Base-by-base conservation (phyloP, 35 echinoderm and acorn worm genomes). In the Lytechinus variegatus region DNA sequence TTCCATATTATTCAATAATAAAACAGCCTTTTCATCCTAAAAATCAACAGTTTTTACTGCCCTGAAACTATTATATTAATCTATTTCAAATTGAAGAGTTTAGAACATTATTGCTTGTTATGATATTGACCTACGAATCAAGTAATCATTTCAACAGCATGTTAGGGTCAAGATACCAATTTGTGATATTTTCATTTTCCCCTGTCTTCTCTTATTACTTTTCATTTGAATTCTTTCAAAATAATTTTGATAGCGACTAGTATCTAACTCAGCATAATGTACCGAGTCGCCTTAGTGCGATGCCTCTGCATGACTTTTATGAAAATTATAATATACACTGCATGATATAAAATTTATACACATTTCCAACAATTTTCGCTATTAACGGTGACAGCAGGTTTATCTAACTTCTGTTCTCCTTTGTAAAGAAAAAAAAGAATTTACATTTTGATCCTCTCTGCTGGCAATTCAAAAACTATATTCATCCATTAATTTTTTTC, bases 91-190 rank as follows among this genome's bases (percentile, higher is more conserved):
- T 79, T 19, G 16, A 79, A 79, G 14, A 79, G 66, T 6, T 79
- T 24, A 21, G 66, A 24, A 24, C 19, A 24, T 44, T 44, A 79
- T 79, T 79, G 66, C 24, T 79, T 79, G 66, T 79, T 79, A 24
- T 79, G 66, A 90, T 52, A 11, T 21, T 90, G 88, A 90, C 88
- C 88, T 90, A 90, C 16, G 52, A 90, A 90, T 90, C 88, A 14
- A 12, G 88, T 90, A 90, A 52, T 90, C 16, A 90, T 54, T 52
- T 6, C 28, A 90, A 51, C 88, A 54, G 88, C 52, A 90, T 90
- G 88, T 90, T 90, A 28, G 52, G 88, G 28, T 52, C 88, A 90
- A 90, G 13, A 90, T 0, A 29, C 2, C 88, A 44, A 52, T 79
- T 79, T 79, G 66, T 24, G 21, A 79, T 71, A 5, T 71, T 71